These are phyloP conservation scores for Herpailurus yagouaroundi DNA, from an alignment of 2,113 vertebrate species.

Conservation along the genomic window DNA sequence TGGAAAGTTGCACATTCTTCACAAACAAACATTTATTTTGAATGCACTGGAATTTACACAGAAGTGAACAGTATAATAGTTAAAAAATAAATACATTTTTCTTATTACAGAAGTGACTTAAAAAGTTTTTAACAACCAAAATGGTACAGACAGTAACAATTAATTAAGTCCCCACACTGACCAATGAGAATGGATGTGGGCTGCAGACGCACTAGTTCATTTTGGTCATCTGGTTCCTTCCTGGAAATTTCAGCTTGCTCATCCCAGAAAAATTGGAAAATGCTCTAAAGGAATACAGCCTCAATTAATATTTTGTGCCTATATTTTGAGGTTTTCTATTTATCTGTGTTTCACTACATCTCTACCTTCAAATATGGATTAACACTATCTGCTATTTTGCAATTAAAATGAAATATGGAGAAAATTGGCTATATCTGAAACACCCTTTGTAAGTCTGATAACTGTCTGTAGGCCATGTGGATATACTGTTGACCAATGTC, in stretches of 20 bases:
- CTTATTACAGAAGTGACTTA: not conserved
- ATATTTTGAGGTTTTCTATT: not conserved
- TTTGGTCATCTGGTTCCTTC: too few relatives aligned
- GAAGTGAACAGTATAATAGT: not conserved
- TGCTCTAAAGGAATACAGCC: not conserved
- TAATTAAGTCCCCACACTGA: not conserved
- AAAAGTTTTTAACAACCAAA: not conserved
- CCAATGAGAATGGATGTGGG: not conserved
- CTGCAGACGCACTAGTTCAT: too few relatives aligned
- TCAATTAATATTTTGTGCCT: not conserved
- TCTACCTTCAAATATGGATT: not conserved
- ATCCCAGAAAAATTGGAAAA: not conserved
- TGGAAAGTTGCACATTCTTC: not conserved
- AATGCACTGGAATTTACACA: not conserved
- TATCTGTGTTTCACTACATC: not conserved
- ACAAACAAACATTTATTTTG: not conserved
- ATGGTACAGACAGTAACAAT: too few relatives aligned
- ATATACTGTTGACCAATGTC: too few relatives aligned
- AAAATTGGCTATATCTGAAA: not conserved
- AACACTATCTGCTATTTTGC: not conserved
- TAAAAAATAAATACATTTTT: not conserved
- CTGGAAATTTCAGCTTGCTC: not conserved
- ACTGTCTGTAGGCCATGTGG: too few relatives aligned
- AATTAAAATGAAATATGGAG: not conserved
- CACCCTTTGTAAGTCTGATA: too few relatives aligned